phyloP scores from a whole-genome alignment of 53 echinoderm and acorn worm genomes.

The Stichopus horrens region DNA sequence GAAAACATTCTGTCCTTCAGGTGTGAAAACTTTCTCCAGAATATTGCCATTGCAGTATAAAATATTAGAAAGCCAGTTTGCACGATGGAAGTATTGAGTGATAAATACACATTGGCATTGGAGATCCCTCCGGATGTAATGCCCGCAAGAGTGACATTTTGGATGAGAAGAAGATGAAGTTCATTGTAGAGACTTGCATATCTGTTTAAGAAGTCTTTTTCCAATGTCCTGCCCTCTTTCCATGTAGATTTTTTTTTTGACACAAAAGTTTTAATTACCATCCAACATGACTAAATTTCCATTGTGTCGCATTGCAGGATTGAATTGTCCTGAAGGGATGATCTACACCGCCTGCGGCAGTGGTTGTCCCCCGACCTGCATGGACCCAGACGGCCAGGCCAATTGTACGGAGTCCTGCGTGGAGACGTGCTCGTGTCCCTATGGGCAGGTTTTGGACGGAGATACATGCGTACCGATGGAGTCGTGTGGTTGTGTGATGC shows the following conservation, averaged over 20 bases:
- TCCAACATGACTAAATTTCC: background rate
- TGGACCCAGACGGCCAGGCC: conserved; percentile 20
- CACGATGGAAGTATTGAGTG: too few relatives aligned
- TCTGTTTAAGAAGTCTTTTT: background rate
- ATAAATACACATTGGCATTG: too few relatives aligned
- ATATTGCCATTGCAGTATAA: too few relatives aligned
- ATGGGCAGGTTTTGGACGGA: conserved; percentile 61
- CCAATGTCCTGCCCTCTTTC: background rate
- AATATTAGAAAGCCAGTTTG: too few relatives aligned
- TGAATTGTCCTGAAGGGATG: conserved; percentile 47
- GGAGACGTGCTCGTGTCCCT: conserved; percentile 58
- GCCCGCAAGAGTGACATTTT: too few relatives aligned
- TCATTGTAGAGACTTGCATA: too few relatives aligned
- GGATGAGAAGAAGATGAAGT: too few relatives aligned
- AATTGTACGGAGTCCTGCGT: conserved; percentile 43
- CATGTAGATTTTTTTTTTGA: background rate
- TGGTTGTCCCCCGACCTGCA: conserved; percentile 65
- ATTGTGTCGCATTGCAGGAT: conserved; percentile 22
- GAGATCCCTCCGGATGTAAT: too few relatives aligned
- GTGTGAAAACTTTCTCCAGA: too few relatives aligned
- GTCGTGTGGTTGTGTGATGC: conserved; percentile 59
- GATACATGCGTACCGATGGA: conserved; percentile 52
- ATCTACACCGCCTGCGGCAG: conserved; percentile 54
- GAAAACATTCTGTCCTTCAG: too few relatives aligned
- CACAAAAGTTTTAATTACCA: background rate